Evolutionary conservation across 2,113 vertebrate genomes (phyloP), one percentile per base, ranked within the genome.

Genomic region (Hyperopisus bebe): DNA sequence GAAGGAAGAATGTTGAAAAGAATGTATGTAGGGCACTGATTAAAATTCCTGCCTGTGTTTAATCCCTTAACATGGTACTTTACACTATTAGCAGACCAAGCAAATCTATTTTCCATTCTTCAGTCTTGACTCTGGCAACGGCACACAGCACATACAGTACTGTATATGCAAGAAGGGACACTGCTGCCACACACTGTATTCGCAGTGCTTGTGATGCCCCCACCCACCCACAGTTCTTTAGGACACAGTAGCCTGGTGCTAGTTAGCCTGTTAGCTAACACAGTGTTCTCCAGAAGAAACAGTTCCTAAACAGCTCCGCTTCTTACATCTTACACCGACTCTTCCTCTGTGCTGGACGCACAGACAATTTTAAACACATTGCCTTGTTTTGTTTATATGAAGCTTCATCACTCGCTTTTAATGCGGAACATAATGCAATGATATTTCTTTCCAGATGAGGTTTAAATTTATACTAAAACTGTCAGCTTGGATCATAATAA

Each of bases 391-490:
- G 48, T 31, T 35, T 50, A 3, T 27, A 17, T 31, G 24, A 11
- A 10, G 47, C 13, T n/a, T 9, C 11, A 15, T 51, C 48, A 35
- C 31, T 85, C 13, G 6, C 44, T 50, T 89, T 46, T 82, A 53
- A 50, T 39, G 88, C 53, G 50, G 19, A 89, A 91, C 86, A 87
- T 42, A 80, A 80, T 42, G 74, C 35, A 19, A 3, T 80, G 35
- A 80, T 42, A 19, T 80, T 42, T 80, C 31, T 42, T 80, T 13
- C 27, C 74, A 42, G 74, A 80, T 80, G 74, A 80, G 35, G 31
- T 80, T 42, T 80, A 80, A 35, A 80, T 80, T 80, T 42, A 80
- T 80, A 42, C 74, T 42, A 42, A 42, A 80, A 80, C 42, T 80
- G 74, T 80, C 74, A 80, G 74, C 35, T 42, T 19, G 17, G 31